Conservation (phyloP, 2,888 invertebrate genomes). For the Adelognathus sp. region DNA sequence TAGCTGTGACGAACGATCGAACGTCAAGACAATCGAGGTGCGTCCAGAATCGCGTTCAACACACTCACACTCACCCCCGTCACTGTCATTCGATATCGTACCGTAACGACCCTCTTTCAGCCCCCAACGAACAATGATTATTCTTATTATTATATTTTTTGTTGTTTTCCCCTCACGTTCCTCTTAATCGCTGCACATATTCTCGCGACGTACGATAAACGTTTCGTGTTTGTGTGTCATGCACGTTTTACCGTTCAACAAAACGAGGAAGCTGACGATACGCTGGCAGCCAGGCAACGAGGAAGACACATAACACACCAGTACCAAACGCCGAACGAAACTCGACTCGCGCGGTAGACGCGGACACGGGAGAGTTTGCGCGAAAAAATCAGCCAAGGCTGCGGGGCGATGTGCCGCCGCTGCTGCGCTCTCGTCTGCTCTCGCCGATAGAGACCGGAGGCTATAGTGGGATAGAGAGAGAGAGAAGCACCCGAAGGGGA, state of each 20-base stretch:
- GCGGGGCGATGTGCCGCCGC: neutral
- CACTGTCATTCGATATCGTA: constrained; percentile 23
- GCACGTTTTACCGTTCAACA: constrained; percentile 47
- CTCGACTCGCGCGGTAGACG: constrained; percentile 31
- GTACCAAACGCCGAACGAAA: constrained; percentile 1
- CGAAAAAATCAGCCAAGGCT: constrained; percentile 41
- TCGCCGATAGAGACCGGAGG: constrained; percentile 3
- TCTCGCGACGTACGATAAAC: neutral
- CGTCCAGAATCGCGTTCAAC: constrained; percentile 12
- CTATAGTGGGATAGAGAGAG: constrained; percentile 5
- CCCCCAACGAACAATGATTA: neutral
- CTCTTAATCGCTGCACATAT: constrained; percentile 15
- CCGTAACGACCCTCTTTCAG: neutral
- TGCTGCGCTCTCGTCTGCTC: no score
- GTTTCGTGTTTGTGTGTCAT: neutral
- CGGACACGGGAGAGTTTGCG: no score
- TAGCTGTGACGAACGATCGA: neutral
- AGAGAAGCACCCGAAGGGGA: neutral
- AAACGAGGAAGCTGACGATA: constrained; percentile 47
- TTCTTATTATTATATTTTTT: neutral
- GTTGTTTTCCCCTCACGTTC: neutral
- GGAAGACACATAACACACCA: constrained; percentile 58
- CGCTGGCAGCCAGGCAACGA: constrained; percentile 56
- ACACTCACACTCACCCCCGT: constrained; percentile 20
- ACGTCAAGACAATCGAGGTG: constrained; percentile 1